A percentile compares a stretch with the other conserved stretches of the same genome.
Conservation (phyloP, 2,113 vertebrate genomes). For the Pseudonaja textilis region DNA sequence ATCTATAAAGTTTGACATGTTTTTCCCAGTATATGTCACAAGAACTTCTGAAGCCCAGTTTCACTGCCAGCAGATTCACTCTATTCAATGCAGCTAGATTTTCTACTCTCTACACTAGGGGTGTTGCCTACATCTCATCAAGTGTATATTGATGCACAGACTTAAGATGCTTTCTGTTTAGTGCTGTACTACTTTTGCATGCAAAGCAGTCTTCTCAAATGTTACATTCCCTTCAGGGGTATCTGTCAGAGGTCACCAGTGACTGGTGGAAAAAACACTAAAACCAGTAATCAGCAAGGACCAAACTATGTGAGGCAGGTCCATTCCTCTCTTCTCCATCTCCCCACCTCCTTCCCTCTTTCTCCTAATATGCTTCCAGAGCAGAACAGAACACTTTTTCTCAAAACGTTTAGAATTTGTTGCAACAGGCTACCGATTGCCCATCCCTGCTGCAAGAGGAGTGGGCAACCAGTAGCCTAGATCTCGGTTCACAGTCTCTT, state of each 20-base stretch:
- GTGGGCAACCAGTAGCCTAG: background rate
- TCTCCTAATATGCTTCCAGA: background rate
- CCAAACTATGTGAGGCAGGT: background rate
- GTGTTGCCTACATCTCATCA: background rate
- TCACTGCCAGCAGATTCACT: background rate
- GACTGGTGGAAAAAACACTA: background rate
- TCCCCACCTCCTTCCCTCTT: background rate
- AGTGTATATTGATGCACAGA: background rate
- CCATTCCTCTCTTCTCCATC: background rate
- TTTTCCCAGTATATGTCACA: background rate
- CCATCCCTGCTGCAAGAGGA: background rate
- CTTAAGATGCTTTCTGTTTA: background rate
- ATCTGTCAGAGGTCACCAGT: background rate
- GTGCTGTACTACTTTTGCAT: background rate
- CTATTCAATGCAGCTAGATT: background rate
- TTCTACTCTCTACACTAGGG: background rate
- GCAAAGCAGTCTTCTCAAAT: background rate
- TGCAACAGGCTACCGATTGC: too few species aligned
- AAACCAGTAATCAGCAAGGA: background rate
- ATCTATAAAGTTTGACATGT: background rate
- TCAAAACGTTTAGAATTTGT: background rate
- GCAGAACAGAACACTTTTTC: background rate
- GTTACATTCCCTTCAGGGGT: background rate
- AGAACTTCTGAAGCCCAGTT: background rate
- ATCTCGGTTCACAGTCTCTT: background rate